These are phyloP conservation scores for Diachasma alloeum DNA, from an alignment of 1,140 invertebrate genomes.

Conservation along the genomic window DNA sequence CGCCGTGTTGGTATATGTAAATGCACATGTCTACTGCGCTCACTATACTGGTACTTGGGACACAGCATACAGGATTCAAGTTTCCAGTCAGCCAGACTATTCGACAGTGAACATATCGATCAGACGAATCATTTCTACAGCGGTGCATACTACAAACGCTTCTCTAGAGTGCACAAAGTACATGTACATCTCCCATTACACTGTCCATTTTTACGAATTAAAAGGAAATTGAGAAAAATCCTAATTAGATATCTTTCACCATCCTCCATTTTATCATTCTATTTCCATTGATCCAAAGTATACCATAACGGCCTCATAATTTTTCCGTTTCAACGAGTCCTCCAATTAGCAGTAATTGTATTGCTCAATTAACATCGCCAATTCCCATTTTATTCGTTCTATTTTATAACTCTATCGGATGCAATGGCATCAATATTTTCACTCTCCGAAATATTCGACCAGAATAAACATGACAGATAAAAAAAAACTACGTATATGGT, in stretches of 20 bases:
- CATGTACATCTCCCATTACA: too few relatives aligned
- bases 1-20: neutral
- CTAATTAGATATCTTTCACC: neutral
- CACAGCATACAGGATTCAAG: neutral
- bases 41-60: neutral
- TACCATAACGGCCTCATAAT: neutral
- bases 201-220: neutral
- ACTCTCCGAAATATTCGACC: too few relatives aligned
- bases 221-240: neutral
- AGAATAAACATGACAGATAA: too few relatives aligned
- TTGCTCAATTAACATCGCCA: neutral
- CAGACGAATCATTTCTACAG: slow-evolving; percentile 16
- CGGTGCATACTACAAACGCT: neutral
- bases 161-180: too few relatives aligned
- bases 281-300: neutral
- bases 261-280: neutral
- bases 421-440: neutral
- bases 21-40: neutral
- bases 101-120: neutral
- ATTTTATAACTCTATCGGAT: neutral
- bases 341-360: neutral
- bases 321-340: neutral
- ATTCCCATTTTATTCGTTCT: neutral
- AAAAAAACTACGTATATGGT: too few relatives aligned
- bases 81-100: neutral